A percentile compares a stretch with the other conserved stretches of the same genome.
These are phyloP conservation scores for Limenitis camilla DNA, from an alignment of 2,888 invertebrate genomes.

Conservation along the genomic window DNA sequence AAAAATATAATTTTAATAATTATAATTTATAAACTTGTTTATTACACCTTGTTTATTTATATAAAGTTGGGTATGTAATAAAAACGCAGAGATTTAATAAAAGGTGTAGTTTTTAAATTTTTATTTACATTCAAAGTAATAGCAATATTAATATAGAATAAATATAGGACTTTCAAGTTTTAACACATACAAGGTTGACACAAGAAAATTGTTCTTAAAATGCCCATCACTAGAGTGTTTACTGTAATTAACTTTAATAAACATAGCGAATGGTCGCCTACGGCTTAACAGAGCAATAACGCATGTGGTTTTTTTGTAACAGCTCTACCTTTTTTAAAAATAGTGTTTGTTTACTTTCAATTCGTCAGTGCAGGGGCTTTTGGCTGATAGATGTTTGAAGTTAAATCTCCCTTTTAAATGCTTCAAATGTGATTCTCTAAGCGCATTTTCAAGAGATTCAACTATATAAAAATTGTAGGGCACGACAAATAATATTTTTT, in stretches of 20 bases:
- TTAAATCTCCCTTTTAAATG: conserved; percentile 70
- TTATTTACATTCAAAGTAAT: too few relatives aligned
- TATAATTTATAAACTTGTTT: too few relatives aligned
- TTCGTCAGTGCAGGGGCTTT: conserved; percentile 51
- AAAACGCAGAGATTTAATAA: too few relatives aligned
- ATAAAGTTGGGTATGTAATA: too few relatives aligned
- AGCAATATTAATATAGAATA: too few relatives aligned
- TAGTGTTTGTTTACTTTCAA: conserved; percentile 67
- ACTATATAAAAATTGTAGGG: conserved; percentile 6
- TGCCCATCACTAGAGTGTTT: background rate
- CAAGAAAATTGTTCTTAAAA: background rate
- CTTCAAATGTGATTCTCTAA: conserved; percentile 62
- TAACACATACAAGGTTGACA: too few relatives aligned
- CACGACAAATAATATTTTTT: too few relatives aligned
- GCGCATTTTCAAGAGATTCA: conserved; percentile 56
- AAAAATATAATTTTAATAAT: too few relatives aligned
- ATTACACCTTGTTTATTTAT: too few relatives aligned
- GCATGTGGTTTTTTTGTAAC: conserved; percentile 50
- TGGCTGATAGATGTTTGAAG: conserved; percentile 62
- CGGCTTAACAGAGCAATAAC: conserved; percentile 24
- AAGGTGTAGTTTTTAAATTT: too few relatives aligned
- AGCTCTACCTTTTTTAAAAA: conserved; percentile 58
- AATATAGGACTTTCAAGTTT: too few relatives aligned
- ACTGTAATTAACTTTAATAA: conserved; percentile 37
- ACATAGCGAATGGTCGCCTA: conserved; percentile 15